Conservation (phyloP, 2,888 invertebrate species). For the Aromia moschata region DNA sequence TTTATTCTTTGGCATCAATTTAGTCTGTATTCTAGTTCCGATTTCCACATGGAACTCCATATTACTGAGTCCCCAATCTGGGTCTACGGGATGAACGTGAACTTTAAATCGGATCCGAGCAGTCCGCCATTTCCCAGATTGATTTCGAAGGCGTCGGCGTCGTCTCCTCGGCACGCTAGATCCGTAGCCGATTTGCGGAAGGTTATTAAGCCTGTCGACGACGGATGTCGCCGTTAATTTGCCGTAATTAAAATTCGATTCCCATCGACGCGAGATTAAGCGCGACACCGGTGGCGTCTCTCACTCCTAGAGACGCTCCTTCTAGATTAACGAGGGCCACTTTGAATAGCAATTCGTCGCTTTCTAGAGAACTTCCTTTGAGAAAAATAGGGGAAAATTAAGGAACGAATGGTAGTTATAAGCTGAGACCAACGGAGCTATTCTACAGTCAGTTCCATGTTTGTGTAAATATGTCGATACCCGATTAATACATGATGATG, state of each 20-base stretch:
- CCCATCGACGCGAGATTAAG: neutral
- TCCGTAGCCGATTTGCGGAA: neutral
- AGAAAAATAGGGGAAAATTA: too few relatives aligned
- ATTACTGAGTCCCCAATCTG: neutral
- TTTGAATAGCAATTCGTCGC: too few relatives aligned
- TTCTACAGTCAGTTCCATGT: too few relatives aligned
- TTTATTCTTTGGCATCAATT: too few relatives aligned
- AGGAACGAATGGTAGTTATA: too few relatives aligned
- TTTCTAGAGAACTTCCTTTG: too few relatives aligned
- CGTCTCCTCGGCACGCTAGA: neutral
- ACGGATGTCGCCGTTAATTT: neutral
- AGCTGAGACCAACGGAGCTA: too few relatives aligned
- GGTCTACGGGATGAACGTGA: neutral
- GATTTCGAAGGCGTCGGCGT: neutral
- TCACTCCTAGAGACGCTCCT: neutral
- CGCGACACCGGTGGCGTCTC: neutral
- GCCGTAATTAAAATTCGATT: neutral
- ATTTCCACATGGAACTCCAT: too few relatives aligned
- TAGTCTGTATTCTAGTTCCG: too few relatives aligned
- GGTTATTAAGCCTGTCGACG: neutral
- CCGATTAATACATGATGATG: too few relatives aligned
- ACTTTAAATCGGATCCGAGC: neutral
- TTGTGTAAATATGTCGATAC: too few relatives aligned
- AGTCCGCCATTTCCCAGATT: neutral
- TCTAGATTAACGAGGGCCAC: too few relatives aligned